A percentile compares a stretch with the other conserved stretches of the same genome.
phyloP scores from a whole-genome alignment of 2,113 vertebrate species.

The Nesogale talazaci region DNA sequence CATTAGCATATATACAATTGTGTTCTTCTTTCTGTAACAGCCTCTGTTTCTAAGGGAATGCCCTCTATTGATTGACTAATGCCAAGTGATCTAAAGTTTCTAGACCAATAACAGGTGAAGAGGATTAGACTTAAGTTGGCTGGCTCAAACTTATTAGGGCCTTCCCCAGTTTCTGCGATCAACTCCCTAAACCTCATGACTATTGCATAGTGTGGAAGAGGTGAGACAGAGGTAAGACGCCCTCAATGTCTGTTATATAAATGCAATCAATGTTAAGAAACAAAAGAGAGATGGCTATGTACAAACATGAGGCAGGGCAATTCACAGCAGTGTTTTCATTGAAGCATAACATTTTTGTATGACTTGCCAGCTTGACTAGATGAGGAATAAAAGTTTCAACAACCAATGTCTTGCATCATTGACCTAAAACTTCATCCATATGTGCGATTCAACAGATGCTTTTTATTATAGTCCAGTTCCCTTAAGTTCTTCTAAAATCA shows the following conservation, averaged over 20 bases:
- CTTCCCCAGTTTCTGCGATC: not conserved
- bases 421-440: not conserved
- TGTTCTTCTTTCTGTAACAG: slow-evolving; percentile 20
- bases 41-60: slow-evolving; percentile 38
- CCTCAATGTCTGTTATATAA: not conserved
- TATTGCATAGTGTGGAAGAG: not conserved
- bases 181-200: slow-evolving; percentile 6
- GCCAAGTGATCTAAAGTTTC: not conserved
- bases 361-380: not conserved
- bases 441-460: slow-evolving; percentile 19
- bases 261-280: not conserved
- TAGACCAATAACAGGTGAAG: not conserved
- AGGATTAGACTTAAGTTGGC: slow-evolving; percentile 18
- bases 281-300: slow-evolving; percentile 13
- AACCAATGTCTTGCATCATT: slow-evolving; percentile 21
- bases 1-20: not conserved
- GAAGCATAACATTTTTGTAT: not conserved
- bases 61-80: not conserved
- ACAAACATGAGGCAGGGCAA: not conserved
- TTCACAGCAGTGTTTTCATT: not conserved
- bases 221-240: slow-evolving; percentile 21
- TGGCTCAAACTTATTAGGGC: not conserved
- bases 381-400: not conserved
- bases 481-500: slow-evolving; percentile 36
- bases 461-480: slow-evolving; percentile 35